Conservation (phyloP, 2,113 vertebrate species). For the Corydoras sp. region DNA sequence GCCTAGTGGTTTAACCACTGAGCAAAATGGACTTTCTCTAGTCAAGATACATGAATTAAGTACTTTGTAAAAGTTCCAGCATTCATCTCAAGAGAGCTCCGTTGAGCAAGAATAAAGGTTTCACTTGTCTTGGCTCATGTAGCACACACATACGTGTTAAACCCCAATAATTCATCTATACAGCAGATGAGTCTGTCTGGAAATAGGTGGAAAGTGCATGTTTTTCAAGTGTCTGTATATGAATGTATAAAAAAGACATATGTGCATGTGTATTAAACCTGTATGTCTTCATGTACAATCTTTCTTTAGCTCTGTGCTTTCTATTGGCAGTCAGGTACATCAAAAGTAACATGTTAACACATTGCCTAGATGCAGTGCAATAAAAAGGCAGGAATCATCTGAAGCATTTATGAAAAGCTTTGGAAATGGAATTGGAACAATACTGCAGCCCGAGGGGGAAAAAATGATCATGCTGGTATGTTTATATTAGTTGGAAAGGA, state of each 20-base stretch:
- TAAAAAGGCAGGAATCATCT: slow-evolving; percentile 64
- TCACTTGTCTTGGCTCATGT: slow-evolving; percentile 26
- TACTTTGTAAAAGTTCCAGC: slow-evolving; percentile 30
- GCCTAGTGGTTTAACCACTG: slow-evolving; percentile 14
- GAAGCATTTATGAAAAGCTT: slow-evolving; percentile 64
- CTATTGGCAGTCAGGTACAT: slow-evolving; percentile 57
- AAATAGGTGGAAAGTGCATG: slow-evolving; percentile 21
- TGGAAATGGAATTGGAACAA: slow-evolving; percentile 65
- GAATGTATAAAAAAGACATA: neutral
- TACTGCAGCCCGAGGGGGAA: slow-evolving; percentile 58
- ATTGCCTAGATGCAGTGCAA: slow-evolving; percentile 63
- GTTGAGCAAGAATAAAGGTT: slow-evolving; percentile 5
- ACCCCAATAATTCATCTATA: slow-evolving; percentile 26
- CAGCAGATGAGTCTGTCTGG: slow-evolving; percentile 28
- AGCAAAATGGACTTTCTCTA: slow-evolving; percentile 15
- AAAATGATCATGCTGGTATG: slow-evolving; percentile 73
- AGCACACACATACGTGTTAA: slow-evolving; percentile 19
- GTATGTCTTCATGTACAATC: slow-evolving; percentile 3
- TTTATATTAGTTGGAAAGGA: slow-evolving; percentile 73
- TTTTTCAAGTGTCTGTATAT: slow-evolving; percentile 17
- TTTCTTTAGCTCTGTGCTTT: slow-evolving; percentile 31
- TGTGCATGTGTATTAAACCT: neutral
- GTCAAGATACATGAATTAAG: slow-evolving; percentile 25
- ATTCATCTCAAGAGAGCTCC: slow-evolving; percentile 4
- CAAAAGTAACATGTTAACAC: slow-evolving; percentile 63